Conservation (phyloP, 2,888 invertebrate genomes). For the Polylopha cassiicola region DNA sequence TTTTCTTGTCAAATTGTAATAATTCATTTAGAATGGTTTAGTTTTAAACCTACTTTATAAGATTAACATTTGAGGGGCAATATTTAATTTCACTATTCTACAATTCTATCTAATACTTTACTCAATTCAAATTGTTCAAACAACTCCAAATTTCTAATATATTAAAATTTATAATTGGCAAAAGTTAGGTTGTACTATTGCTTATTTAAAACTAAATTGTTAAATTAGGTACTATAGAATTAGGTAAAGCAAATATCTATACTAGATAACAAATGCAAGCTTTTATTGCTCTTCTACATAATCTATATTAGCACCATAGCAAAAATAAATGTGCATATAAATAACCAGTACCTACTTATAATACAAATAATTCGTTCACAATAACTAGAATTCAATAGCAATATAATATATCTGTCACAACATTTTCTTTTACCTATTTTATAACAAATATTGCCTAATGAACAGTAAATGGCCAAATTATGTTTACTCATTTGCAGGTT, state of each 20-base stretch:
- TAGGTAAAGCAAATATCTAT: constrained; percentile 10
- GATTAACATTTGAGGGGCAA: constrained; percentile 3
- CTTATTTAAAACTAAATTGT: constrained; percentile 4
- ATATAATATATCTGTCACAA: too few species aligned
- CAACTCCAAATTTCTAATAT: constrained; percentile 8
- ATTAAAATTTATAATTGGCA: constrained; percentile 21
- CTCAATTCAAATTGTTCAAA: constrained; percentile 13
- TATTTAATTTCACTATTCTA: constrained; percentile 9
- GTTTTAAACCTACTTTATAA: too few species aligned
- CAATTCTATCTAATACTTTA: constrained; percentile 10
- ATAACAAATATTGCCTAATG: too few species aligned
- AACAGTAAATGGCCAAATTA: too few species aligned
- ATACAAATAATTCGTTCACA: too few species aligned
- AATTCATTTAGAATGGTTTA: too few species aligned
- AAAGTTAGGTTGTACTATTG: constrained; percentile 18
- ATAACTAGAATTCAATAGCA: too few species aligned
- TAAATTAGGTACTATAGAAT: constrained; percentile 1
- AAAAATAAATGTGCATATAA: constrained; percentile 29
- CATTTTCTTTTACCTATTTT: too few species aligned
- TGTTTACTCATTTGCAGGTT: too few species aligned
- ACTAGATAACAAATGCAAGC: constrained; percentile 19
- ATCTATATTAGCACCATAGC: constrained; percentile 51
- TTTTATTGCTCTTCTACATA: constrained; percentile 25
- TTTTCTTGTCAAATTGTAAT: too few species aligned
- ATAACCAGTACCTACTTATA: not conserved